phyloP scores from a whole-genome alignment of 2,797 vertebrate species.

The Botia almorhae region DNA sequence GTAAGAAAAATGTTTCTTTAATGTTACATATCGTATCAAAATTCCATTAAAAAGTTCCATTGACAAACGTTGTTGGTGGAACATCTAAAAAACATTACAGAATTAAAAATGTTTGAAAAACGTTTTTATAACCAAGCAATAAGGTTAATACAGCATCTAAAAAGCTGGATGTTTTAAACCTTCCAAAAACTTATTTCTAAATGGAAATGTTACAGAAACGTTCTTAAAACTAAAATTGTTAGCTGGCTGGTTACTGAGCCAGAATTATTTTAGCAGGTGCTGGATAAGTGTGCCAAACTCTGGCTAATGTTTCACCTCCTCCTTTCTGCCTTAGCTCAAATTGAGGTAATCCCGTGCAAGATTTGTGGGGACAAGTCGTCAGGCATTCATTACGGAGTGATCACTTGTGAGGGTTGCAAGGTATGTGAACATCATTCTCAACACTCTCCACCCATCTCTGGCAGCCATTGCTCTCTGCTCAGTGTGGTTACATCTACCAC shows the following conservation, averaged over 20 bases:
- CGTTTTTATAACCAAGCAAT: too few relatives aligned
- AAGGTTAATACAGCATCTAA: too few relatives aligned
- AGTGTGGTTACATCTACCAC: background rate
- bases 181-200: too few relatives aligned
- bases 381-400: conserved; percentile 93
- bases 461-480: background rate
- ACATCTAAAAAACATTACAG: too few relatives aligned
- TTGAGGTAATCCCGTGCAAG: conserved; percentile 93
- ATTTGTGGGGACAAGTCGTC: conserved; percentile 95
- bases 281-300: background rate
- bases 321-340: conserved; percentile 82
- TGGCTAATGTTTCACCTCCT: conserved; percentile 17
- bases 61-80: too few relatives aligned
- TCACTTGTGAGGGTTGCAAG: conserved; percentile 96
- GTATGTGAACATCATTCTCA: conserved; percentile 68
- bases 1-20: too few relatives aligned
- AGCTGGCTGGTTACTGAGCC: background rate
- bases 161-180: too few relatives aligned
- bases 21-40: too few relatives aligned
- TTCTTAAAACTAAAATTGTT: too few relatives aligned
- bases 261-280: conserved; percentile 7
- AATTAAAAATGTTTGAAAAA: too few relatives aligned
- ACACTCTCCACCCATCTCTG: background rate
- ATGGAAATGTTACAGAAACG: too few relatives aligned
- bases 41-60: too few relatives aligned